phyloP scores from a whole-genome alignment of 1,140 invertebrate genomes.

The Neomicropteryx cornuta region DNA sequence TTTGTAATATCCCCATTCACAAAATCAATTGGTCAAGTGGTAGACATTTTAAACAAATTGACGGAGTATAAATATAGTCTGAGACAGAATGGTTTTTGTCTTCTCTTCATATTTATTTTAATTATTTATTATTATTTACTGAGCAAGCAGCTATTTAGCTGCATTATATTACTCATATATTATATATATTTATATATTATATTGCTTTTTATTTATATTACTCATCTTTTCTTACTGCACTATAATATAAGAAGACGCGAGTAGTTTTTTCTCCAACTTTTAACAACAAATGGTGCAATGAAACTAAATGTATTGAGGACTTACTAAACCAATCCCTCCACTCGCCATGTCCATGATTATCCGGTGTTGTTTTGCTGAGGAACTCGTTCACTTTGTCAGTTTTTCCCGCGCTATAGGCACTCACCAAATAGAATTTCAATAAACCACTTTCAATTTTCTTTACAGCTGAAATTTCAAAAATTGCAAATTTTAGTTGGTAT shows the following conservation, averaged over 20 bases:
- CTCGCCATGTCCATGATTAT: constrained; percentile 78
- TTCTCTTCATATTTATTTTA: no score
- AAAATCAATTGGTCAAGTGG: no score
- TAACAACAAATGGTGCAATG: constrained; percentile 7
- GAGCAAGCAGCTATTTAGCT: no score
- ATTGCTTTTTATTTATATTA: constrained; percentile 3
- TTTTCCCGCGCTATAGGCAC: constrained; percentile 69
- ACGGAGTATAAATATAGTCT: no score
- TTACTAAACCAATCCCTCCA: constrained; percentile 98
- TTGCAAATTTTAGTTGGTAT: constrained; percentile 1
- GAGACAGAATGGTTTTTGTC: no score
- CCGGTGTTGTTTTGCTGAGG: constrained; percentile 76
- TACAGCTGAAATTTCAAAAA: constrained; percentile 46
- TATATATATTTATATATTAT: background rate
- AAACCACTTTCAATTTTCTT: constrained; percentile 83
- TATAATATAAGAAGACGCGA: no score
- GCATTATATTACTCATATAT: no score
- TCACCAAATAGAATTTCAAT: constrained; percentile 82
- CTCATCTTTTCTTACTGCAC: background rate
- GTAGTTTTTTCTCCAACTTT: background rate
- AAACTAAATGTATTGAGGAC: constrained; percentile 21
- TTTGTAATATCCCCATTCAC: no score
- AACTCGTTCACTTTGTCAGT: constrained; percentile 83
- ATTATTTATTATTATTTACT: no score
- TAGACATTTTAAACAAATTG: no score